phyloP scores from a whole-genome alignment of 2,888 invertebrate genomes.

The Erebia aethiops region DNA sequence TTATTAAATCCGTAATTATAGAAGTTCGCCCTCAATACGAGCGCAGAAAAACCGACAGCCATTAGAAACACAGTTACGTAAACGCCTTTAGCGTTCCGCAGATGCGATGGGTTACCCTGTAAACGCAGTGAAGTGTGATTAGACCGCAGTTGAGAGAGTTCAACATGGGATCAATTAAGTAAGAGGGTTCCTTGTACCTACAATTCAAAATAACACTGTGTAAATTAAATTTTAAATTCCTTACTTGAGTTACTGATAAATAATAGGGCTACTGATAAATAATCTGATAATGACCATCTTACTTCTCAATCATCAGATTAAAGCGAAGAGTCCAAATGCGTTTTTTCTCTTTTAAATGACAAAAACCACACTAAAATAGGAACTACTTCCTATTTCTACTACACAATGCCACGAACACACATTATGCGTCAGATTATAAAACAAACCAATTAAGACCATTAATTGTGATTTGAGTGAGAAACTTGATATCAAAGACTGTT shows the following conservation, averaged over 20 bases:
- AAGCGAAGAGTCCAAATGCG: no score
- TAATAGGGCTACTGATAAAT: no score
- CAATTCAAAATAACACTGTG: no score
- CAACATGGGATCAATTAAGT: background rate
- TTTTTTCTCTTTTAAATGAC: no score
- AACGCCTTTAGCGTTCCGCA: conserved; percentile 62
- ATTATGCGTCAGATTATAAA: background rate
- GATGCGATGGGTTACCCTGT: conserved; percentile 6
- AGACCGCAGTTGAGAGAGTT: background rate
- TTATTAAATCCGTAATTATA: conserved; percentile 61
- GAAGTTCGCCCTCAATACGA: conserved; percentile 62
- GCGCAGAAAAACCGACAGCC: conserved; percentile 65
- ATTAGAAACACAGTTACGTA: conserved; percentile 80
- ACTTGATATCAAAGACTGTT: background rate
- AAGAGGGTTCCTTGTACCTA: no score
- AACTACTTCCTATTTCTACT: no score
- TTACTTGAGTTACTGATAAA: no score
- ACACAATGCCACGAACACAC: background rate
- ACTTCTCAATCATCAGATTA: no score
- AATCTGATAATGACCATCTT: no score
- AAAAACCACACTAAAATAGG: no score
- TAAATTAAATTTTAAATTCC: no score
- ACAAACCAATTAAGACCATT: background rate
- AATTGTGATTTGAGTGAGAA: background rate
- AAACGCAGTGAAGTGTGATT: conserved; percentile 12